Evolutionary conservation across 2,797 vertebrate genomes (phyloP).

Genomic region (Malacoraja senta): DNA sequence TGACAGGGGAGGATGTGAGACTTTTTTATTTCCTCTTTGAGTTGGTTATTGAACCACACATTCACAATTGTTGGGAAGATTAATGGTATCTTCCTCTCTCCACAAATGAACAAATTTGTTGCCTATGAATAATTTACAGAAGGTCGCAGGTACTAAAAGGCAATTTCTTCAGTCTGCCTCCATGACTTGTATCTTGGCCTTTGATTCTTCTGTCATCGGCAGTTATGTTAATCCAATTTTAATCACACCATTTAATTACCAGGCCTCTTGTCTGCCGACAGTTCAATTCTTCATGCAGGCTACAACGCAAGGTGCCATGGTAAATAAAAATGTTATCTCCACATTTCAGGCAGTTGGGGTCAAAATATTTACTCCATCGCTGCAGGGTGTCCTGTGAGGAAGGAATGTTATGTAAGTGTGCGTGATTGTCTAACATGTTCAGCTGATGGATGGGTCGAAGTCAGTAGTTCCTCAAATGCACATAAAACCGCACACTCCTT

Average conservation of each 20-base stretch:
- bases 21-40: background rate
- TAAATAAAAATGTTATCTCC: conserved; percentile 54
- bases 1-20: background rate
- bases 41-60: conserved; percentile 43
- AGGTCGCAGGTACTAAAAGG: conserved; percentile 47
- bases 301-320: conserved; percentile 51
- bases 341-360: conserved; percentile 44
- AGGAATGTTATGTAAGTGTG: conserved; percentile 51
- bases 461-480: conserved; percentile 43
- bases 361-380: conserved; percentile 52
- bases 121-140: conserved; percentile 38
- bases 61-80: conserved; percentile 44
- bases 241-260: conserved; percentile 50
- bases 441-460: conserved; percentile 47
- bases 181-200: conserved; percentile 48
- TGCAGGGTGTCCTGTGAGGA: conserved; percentile 50
- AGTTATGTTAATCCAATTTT: conserved; percentile 49
- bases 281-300: conserved; percentile 59
- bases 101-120: conserved; percentile 5
- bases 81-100: conserved; percentile 46
- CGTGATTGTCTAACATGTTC: conserved; percentile 46
- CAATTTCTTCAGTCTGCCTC: conserved; percentile 44
- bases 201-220: conserved; percentile 47
- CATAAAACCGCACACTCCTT: conserved; percentile 16
- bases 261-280: conserved; percentile 49